phyloP scores from a whole-genome alignment of 2,113 vertebrate species.

The Stegostoma tigrinum region DNA sequence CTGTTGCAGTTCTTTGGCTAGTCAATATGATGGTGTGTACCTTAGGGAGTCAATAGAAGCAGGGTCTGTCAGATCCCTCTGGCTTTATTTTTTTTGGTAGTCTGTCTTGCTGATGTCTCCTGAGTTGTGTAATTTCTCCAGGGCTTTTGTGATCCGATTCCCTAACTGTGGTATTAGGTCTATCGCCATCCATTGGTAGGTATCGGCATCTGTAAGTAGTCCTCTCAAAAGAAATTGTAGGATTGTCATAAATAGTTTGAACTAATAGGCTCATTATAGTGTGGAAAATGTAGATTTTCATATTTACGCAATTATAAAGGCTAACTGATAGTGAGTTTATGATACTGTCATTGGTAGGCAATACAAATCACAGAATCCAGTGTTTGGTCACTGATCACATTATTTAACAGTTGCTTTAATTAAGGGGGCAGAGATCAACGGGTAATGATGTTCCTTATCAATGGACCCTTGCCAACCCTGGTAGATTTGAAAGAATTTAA shows the following conservation, averaged over 20 bases:
- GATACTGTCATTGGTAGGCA: background rate
- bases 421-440: background rate
- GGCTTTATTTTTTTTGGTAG: too few relatives aligned
- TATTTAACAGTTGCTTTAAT: background rate
- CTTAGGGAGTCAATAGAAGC: too few relatives aligned
- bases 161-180: too few relatives aligned
- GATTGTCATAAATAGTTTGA: background rate
- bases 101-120: too few relatives aligned
- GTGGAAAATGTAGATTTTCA: background rate
- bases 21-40: too few relatives aligned
- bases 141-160: too few relatives aligned
- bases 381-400: background rate
- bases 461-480: background rate
- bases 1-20: too few relatives aligned
- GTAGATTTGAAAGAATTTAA: background rate
- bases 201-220: too few relatives aligned
- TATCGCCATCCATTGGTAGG: too few relatives aligned
- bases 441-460: background rate
- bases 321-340: background rate
- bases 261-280: background rate
- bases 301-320: background rate
- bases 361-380: background rate
- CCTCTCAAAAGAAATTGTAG: background rate
- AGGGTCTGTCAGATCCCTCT: too few relatives aligned
- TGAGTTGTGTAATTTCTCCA: too few relatives aligned